Percentiles rank a stretch among this genome's conserved stretches.
Evolutionary conservation across 2,888 invertebrate species (phyloP).

Genomic region (Alloplasta piceator): DNA sequence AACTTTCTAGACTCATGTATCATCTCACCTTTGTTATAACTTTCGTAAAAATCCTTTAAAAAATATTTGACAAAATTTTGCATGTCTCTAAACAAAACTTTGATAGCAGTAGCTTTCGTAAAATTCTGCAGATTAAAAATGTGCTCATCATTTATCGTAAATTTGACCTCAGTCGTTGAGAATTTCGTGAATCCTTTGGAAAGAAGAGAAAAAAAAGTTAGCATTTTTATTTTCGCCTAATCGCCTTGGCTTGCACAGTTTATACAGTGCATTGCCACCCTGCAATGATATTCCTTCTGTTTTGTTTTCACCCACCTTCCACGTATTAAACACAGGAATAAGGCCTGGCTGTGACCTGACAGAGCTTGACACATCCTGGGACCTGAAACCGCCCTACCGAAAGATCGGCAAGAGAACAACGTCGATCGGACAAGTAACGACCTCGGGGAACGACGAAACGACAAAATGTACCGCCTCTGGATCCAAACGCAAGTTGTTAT

Average conservation of each 20-base stretch:
- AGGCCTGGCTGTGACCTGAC: slow-evolving; percentile 94
- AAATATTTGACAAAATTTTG: too few species aligned
- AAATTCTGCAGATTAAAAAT: too few species aligned
- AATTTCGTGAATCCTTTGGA: slow-evolving; percentile 41
- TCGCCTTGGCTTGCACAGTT: slow-evolving; percentile 59
- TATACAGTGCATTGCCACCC: slow-evolving; percentile 60
- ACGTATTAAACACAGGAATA: slow-evolving; percentile 85
- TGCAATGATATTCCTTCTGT: slow-evolving; percentile 76
- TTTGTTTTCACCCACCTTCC: slow-evolving; percentile 79
- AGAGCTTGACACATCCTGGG: slow-evolving; percentile 89
- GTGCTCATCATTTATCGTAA: too few species aligned
- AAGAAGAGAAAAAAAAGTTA: slow-evolving; percentile 34
- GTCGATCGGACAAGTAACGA: slow-evolving; percentile 75
- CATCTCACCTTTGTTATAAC: too few species aligned
- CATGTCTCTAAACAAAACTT: too few species aligned
- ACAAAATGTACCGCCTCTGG: slow-evolving; percentile 82
- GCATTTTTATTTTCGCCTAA: slow-evolving; percentile 67
- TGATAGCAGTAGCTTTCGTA: too few species aligned
- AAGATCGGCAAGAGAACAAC: slow-evolving; percentile 79
- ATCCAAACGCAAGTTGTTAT: slow-evolving; percentile 85
- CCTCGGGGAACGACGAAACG: slow-evolving; percentile 73
- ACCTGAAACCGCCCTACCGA: slow-evolving; percentile 82
- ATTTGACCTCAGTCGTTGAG: too few species aligned
- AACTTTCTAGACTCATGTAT: too few species aligned
- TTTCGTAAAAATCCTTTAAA: too few species aligned